Evolutionary conservation across 2,797 vertebrate genomes (phyloP).

Genomic region (Megaceryle alcyon): DNA sequence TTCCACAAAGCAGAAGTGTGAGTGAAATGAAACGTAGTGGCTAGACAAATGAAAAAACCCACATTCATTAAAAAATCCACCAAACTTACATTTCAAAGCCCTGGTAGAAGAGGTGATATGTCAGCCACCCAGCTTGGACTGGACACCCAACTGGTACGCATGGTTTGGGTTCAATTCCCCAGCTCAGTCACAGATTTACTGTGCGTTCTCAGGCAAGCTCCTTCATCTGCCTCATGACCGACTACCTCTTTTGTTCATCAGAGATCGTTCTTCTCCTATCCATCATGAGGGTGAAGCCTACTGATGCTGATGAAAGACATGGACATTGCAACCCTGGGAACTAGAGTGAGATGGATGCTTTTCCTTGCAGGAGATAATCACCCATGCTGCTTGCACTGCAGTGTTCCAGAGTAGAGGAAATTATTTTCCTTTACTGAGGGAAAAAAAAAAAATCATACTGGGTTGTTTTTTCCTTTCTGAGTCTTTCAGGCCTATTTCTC

Average conservation of each 20-base stretch:
- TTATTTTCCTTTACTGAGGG: background rate
- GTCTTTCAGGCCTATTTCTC: background rate
- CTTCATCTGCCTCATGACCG: background rate
- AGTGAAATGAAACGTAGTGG: constrained; percentile 59
- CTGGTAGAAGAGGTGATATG: background rate
- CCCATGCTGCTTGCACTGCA: background rate
- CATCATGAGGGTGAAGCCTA: background rate
- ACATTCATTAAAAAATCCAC: background rate
- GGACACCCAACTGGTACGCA: constrained; percentile 40
- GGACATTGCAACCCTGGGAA: accelerated
- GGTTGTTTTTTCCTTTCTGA: background rate
- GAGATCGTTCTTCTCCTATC: background rate
- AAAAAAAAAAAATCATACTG: no score
- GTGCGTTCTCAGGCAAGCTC: background rate
- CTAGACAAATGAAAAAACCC: constrained; percentile 31
- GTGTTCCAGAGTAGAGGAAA: background rate
- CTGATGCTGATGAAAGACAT: background rate
- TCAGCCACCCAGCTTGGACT: background rate
- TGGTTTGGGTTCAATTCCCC: constrained; percentile 46
- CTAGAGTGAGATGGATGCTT: background rate
- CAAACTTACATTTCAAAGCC: background rate
- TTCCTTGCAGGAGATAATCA: background rate
- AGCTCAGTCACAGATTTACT: constrained; percentile 19
- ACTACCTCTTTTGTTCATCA: background rate
- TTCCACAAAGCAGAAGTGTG: constrained; percentile 62